phyloP scores from a whole-genome alignment of 2,113 vertebrate genomes.

The Asarcornis scutulata region DNA sequence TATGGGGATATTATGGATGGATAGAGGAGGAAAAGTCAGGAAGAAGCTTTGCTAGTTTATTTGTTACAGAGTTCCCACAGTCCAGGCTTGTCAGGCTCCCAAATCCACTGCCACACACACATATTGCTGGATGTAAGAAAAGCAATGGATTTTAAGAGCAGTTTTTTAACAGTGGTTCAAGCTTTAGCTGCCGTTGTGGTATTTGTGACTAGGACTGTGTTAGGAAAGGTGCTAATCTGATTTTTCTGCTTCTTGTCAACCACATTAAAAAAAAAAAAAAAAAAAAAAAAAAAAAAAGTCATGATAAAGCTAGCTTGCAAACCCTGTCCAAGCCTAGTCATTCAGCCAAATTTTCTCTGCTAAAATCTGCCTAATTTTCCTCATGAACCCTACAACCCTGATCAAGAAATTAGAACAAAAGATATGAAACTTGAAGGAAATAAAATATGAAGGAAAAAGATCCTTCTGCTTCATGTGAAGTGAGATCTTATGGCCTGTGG shows the following conservation, averaged over 20 bases:
- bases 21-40: constrained; percentile 8
- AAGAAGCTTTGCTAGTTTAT: constrained; percentile 14
- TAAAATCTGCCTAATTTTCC: neutral
- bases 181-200: neutral
- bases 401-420: neutral
- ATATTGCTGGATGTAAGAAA: neutral
- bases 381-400: neutral
- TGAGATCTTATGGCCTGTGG: neutral
- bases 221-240: neutral
- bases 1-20: neutral
- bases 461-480: accelerated
- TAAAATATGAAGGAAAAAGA: neutral
- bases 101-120: neutral
- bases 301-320: neutral
- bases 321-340: neutral
- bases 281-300: neutral
- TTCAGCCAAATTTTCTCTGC: neutral
- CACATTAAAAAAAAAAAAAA: neutral
- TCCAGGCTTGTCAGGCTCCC: neutral
- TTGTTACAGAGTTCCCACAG: neutral
- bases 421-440: neutral
- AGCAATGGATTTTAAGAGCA: neutral
- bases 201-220: neutral
- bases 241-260: neutral
- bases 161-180: neutral